A percentile compares a stretch with the other conserved stretches of the same genome.
phyloP scores from a whole-genome alignment of 2,888 invertebrate species.

The Osmoderma eremita region DNA sequence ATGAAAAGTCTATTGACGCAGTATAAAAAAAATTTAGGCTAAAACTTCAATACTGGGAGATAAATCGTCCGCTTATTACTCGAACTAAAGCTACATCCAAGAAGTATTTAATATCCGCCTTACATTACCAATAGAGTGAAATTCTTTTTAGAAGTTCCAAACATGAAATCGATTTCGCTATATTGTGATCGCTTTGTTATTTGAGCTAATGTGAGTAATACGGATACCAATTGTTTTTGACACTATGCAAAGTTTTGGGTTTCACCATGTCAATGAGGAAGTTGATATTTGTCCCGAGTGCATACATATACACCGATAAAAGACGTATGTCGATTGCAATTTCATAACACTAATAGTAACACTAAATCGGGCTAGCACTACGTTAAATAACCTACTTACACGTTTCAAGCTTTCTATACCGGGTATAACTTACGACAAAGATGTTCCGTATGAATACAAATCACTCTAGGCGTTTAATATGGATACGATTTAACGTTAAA shows the following conservation, averaged over 20 bases:
- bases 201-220: too few species aligned
- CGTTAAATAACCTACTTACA: slow-evolving; percentile 34
- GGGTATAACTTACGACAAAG: slow-evolving; percentile 26
- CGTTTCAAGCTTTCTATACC: slow-evolving; percentile 36
- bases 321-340: slow-evolving; percentile 8
- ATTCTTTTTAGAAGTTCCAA: too few species aligned
- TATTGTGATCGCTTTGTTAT: too few species aligned
- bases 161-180: too few species aligned
- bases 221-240: too few species aligned
- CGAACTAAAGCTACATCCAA: too few species aligned
- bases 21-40: too few species aligned
- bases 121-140: too few species aligned
- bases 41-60: too few species aligned
- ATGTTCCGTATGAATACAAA: slow-evolving; percentile 13
- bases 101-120: too few species aligned
- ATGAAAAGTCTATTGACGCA: too few species aligned
- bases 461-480: slow-evolving; percentile 12
- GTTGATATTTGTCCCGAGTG: neutral
- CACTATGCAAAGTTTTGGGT: neutral
- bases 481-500: slow-evolving; percentile 26
- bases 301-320: slow-evolving; percentile 4
- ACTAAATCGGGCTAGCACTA: slow-evolving; percentile 8
- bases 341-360: slow-evolving; percentile 22
- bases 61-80: too few species aligned
- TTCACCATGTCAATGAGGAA: neutral